Base-by-base conservation (phyloP, 2,888 invertebrate genomes). In the Sicus ferrugineus region DNA sequence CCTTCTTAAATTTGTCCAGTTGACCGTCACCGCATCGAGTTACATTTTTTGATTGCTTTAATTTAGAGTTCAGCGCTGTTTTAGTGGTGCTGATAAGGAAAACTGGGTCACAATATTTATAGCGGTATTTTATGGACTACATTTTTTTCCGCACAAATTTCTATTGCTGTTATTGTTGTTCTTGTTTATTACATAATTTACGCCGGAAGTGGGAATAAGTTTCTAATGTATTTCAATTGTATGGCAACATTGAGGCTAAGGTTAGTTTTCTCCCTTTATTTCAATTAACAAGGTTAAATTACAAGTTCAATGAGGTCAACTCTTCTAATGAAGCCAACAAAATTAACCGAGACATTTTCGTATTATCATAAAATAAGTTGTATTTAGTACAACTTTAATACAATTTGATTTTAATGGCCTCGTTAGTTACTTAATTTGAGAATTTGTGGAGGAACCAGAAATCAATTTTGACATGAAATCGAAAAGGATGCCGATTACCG, bases 81-180 rank as follows among this genome's bases (percentile, higher is more conserved):
- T 38, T 61, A 50, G 68, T 38, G 9, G 31, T 2, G 26, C 52
- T 58, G 72, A 72, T 70, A 72, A 67, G 69, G 46, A n/a, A n/a
- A 68, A 72, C 26, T 70, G 63, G 72, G 72, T 67, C 72, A 72
- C 54, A 48, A 42, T 68, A 63, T 70, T 70, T 72, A 68, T 61
- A 50, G 21, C 26, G 21, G 21, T 61, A 42, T 16, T 42, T 61
- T 61, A 21, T 61, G 42, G 59, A 34, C 26, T 21, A 38, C 14
- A 21, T 58, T 59, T 31, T 16, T 2, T 42, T 42, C n/a, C n/a
- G n/a, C 14, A 30, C n/a, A 56, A 16, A 14, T 54, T 42, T 9
- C 16, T 14, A 2, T 11, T n/a, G n/a, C n/a, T n/a, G n/a, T 46
- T 46, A 19, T 46, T 46, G 46, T 19, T 48, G 6, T 48, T 48